Evolutionary conservation across 2,888 invertebrate genomes (phyloP), one percentile per base, ranked within the genome.

Genomic region (Sympetrum striolatum): DNA sequence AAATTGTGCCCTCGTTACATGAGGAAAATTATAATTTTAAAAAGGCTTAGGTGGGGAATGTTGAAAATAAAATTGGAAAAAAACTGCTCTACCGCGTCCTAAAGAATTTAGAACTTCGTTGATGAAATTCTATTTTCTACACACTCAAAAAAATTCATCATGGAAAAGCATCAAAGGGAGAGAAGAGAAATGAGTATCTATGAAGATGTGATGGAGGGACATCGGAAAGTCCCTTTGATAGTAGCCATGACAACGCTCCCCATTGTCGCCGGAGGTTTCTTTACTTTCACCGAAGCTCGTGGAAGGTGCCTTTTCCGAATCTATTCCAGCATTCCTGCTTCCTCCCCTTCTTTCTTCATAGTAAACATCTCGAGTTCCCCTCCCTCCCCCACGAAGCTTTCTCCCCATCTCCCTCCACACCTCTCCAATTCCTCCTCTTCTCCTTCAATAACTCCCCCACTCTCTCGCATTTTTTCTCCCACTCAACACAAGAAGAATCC

Each of bases 221-320:
- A 86, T 86, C 60, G 86, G 86, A 64, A 86, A 60, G 86, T 86
- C 37, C 39, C 86, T 64, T 86, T 39, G 86, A 86, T 39, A 64
- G 86, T 86, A 39, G 37, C 86, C 86, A 86, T 86, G 86, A 64
- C 86, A 35, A 86, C 86, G 60, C 22, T 60, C 64, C 58, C 86
- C 60, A 86, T 86, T 86, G 86, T 86, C 60, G 86, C 39, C 60
- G n/a, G 64, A 22, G 60, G 37, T 64, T 86, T 48, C 86, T 60
- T 86, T 86, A 86, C 64, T 86, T 86, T 86, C 86, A 18, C 39
- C 86, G 15, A 25, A 35, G 53, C 31, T 25, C 53, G 81, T 25
- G 48, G 25, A 53, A 58, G 80, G n/a, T 80, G 37, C 39, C 22
- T 53, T 18, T 64, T 86, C 86, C 58, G 22, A 60, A 86, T 86